Conservation (phyloP, 2,888 invertebrate species). For the Tipula confusa region DNA sequence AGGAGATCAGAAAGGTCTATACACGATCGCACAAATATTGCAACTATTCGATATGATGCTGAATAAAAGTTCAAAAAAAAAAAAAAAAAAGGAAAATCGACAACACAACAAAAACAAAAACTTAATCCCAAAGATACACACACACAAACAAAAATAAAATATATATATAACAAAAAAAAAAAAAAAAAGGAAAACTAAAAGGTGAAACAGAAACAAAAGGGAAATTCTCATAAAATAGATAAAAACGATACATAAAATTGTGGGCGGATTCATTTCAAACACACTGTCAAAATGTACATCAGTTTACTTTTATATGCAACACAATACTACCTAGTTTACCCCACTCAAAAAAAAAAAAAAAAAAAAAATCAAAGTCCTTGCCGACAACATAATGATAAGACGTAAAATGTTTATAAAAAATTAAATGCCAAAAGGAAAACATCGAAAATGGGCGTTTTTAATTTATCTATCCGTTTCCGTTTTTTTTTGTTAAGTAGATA, state of each 20-base stretch:
- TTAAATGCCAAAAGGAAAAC: not conserved
- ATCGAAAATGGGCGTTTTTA: not conserved
- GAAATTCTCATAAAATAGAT: constrained; percentile 25
- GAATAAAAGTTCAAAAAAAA: not conserved
- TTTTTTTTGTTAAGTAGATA: not conserved
- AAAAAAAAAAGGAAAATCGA: not conserved
- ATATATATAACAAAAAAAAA: not conserved
- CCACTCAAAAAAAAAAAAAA: not conserved
- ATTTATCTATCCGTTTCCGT: not conserved
- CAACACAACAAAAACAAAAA: not conserved
- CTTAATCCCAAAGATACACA: constrained; percentile 21
- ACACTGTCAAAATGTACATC: not conserved
- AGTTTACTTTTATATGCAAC: not conserved
- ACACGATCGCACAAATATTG: constrained; percentile 32
- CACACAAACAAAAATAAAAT: not conserved
- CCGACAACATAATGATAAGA: not conserved
- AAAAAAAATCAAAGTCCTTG: not conserved
- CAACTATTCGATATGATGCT: constrained; percentile 29
- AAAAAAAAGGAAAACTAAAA: constrained; percentile 3
- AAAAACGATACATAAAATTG: not conserved
- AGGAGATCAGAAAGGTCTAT: constrained; percentile 21
- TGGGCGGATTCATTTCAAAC: not conserved
- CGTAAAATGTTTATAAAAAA: not conserved
- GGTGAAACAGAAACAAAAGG: constrained; percentile 1
- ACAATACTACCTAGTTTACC: not conserved